phyloP scores from a whole-genome alignment of 2,797 vertebrate genomes.

The Mormyrus hasselquistii region DNA sequence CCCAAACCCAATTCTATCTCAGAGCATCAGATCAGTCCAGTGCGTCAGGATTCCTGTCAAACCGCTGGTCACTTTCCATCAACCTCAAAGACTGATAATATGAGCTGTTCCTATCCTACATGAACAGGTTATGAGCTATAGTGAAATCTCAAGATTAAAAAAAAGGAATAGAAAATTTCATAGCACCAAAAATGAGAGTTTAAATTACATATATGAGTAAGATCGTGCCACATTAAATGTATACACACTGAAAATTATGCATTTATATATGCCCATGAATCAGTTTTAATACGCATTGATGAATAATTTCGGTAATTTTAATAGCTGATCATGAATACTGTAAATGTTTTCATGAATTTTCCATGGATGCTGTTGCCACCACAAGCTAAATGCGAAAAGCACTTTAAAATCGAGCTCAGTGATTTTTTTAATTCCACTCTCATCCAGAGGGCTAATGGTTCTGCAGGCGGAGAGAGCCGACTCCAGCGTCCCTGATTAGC shows the following conservation, averaged over 20 bases:
- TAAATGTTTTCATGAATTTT: not conserved
- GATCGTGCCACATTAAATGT: not conserved
- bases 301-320: not conserved
- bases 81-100: not conserved
- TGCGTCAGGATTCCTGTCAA: not conserved
- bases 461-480: constrained; percentile 36
- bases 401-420: not conserved
- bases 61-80: not conserved
- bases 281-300: not conserved
- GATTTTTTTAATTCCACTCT: not conserved
- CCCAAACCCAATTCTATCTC: not conserved
- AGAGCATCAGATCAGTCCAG: not conserved
- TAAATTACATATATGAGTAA: not conserved
- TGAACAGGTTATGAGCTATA: not conserved
- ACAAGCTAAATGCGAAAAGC: not conserved
- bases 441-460: constrained; percentile 31
- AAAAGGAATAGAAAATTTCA: not conserved
- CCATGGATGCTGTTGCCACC: not conserved
- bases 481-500: constrained; percentile 45
- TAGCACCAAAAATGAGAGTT: not conserved
- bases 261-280: constrained; percentile 1
- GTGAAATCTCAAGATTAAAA: not conserved
- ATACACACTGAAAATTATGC: not conserved
- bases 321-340: not conserved
- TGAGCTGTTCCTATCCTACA: not conserved